Evolutionary conservation across 2,113 vertebrate species (phyloP), one percentile per base, ranked within the genome.

Genomic region (Cathartes aura): DNA sequence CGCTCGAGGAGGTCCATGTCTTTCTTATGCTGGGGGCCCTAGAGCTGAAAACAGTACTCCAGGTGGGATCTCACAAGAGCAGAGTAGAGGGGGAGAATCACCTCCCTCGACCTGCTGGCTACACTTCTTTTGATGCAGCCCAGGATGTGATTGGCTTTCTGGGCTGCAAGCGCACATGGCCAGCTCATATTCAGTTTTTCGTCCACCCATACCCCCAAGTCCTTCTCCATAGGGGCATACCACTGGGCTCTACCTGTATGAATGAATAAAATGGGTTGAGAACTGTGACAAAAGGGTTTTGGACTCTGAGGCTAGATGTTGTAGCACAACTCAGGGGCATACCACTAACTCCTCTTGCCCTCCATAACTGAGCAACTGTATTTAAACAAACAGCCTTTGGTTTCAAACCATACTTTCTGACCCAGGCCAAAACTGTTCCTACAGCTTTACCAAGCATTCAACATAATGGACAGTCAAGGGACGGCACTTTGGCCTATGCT

Each of bases 71-170:
- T 82, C 63, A 55, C 4, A 2, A 27, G 8, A 74, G 47, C 3
- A 5, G 15, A n/a, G 8, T 8, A 56, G 24, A 59, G 23, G 38
- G 56, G 29, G 3, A 68, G 47, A 19, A 43, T 82, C 29, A 16
- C 30, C 52, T 34, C 13, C 11, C 24, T 36, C 0, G 0, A 20
- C 6, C 29, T 47, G 3, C 4, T 53, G 43, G 14, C 3, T 17
- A 20, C 1, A 2, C 8, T 80, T 43, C 43, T 55, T 53, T 38
- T 29, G 32, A 29, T 71, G 24, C 27, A 76, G 58, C 12, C 34
- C 42, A 27, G 21, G 22, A 30, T 62, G 8, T 2, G 4, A 18
- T 2, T 34, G 43, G 5, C 15, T 83, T 89, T 92, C 36, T 58
- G 30, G 38, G 19, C 16, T 82, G 10, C 12, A 1, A 53, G 43